A percentile compares a stretch with the other conserved stretches of the same genome.
phyloP scores from a whole-genome alignment of 2,888 invertebrate genomes.

The Orchesellides sinensis region DNA sequence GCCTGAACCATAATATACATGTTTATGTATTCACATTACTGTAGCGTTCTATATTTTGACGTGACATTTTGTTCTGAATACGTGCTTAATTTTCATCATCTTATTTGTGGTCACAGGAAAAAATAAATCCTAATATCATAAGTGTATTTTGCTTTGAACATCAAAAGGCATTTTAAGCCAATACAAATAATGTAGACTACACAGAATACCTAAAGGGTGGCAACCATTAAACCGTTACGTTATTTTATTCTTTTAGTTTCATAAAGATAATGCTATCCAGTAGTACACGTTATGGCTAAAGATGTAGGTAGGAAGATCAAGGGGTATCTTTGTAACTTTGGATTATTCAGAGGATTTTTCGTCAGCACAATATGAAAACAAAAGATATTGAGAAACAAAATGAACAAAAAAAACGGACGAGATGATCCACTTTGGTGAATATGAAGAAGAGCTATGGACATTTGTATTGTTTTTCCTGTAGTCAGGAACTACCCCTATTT shows the following conservation, averaged over 20 bases:
- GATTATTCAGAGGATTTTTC: too few relatives aligned
- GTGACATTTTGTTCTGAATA: background rate
- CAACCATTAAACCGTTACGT: constrained; percentile 19
- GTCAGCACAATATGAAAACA: background rate
- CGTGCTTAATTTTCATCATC: constrained; percentile 31
- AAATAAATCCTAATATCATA: background rate
- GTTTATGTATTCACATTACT: too few relatives aligned
- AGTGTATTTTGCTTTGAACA: background rate
- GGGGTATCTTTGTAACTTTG: background rate
- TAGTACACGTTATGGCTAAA: too few relatives aligned
- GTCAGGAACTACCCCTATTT: constrained; percentile 4
- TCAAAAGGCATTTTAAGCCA: background rate
- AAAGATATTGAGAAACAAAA: background rate
- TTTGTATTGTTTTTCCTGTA: background rate
- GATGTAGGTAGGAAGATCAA: background rate
- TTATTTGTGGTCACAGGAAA: constrained; percentile 21
- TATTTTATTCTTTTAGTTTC: background rate
- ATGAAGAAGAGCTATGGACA: too few relatives aligned
- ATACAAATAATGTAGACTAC: background rate
- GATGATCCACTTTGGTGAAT: too few relatives aligned
- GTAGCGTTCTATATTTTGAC: too few relatives aligned
- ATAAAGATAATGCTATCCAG: too few relatives aligned
- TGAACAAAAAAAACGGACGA: too few relatives aligned
- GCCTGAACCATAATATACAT: too few relatives aligned
- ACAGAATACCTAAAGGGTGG: constrained; percentile 21